A percentile compares a stretch with the other conserved stretches of the same genome.
Evolutionary conservation across 2,888 invertebrate species (phyloP).

Genomic region (Meandrusa payeni): DNA sequence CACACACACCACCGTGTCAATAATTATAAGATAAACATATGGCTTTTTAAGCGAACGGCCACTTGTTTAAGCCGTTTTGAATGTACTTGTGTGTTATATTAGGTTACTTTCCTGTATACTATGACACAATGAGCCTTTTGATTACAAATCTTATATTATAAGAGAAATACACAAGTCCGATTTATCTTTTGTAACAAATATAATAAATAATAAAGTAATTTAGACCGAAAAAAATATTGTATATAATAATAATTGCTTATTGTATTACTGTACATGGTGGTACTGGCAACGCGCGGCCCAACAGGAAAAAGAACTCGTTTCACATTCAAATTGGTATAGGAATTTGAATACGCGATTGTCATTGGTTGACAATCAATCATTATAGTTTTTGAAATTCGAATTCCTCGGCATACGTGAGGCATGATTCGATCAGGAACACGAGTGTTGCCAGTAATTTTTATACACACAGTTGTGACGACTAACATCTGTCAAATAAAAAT

Average conservation of each 20-base stretch:
- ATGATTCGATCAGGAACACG: constrained; percentile 60
- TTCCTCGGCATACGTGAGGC: constrained; percentile 62
- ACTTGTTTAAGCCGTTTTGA: constrained; percentile 40
- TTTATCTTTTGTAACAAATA: constrained; percentile 5
- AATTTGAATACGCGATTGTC: constrained; percentile 76
- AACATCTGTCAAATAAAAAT: neutral
- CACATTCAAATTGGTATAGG: constrained; percentile 69
- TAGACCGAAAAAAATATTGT: constrained; percentile 42
- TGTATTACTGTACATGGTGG: constrained; percentile 56
- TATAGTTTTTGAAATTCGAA: constrained; percentile 74
- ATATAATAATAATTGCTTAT: constrained; percentile 58
- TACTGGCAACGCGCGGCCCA: constrained; percentile 51
- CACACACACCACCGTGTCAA: constrained; percentile 37
- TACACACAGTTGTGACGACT: constrained; percentile 26
- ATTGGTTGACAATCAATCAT: constrained; percentile 78
- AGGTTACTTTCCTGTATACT: constrained; percentile 47
- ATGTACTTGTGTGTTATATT: constrained; percentile 48
- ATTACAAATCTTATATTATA: constrained; percentile 9
- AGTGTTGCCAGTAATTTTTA: constrained; percentile 48
- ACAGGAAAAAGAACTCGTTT: constrained; percentile 73
- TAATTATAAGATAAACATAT: constrained; percentile 72
- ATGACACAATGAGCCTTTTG: constrained; percentile 28
- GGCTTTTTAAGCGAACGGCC: constrained; percentile 57
- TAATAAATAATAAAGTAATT: constrained; percentile 22
- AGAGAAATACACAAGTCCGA: constrained; percentile 4